A percentile compares a stretch with the other conserved stretches of the same genome.
phyloP scores from a whole-genome alignment of 2,888 invertebrate genomes.

The Parnassius smintheus region DNA sequence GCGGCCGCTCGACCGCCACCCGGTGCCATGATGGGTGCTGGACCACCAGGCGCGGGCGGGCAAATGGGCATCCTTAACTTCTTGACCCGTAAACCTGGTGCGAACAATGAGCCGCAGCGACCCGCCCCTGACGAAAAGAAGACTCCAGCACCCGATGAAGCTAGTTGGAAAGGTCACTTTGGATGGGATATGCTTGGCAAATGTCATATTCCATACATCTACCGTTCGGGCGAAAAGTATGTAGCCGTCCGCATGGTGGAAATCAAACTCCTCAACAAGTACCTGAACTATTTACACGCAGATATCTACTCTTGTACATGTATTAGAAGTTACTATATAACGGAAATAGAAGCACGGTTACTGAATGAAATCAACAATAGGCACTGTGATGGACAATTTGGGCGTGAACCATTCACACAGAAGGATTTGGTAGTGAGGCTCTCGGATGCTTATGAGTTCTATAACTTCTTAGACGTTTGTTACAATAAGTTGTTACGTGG shows the following conservation, averaged over 20 bases:
- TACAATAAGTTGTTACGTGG: slow-evolving; percentile 90
- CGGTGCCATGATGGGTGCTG: slow-evolving; percentile 57
- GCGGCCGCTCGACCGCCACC: slow-evolving; percentile 77
- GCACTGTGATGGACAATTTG: slow-evolving; percentile 95
- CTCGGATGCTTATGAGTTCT: slow-evolving; percentile 94
- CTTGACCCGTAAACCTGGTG: slow-evolving; percentile 73
- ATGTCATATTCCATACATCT: slow-evolving; percentile 93
- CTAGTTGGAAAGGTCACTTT: slow-evolving; percentile 90
- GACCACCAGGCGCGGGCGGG: slow-evolving; percentile 62
- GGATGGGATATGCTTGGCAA: slow-evolving; percentile 95
- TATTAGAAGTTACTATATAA: slow-evolving; percentile 95
- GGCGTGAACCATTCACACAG: slow-evolving; percentile 91
- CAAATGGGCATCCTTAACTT: slow-evolving; percentile 83
- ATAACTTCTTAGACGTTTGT: slow-evolving; percentile 94
- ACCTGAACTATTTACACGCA: slow-evolving; percentile 92
- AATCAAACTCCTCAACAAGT: slow-evolving; percentile 92
- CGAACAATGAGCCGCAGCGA: slow-evolving; percentile 51
- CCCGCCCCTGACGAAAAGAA: slow-evolving; percentile 64
- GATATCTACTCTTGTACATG: slow-evolving; percentile 95
- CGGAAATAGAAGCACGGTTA: slow-evolving; percentile 93
- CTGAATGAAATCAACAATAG: slow-evolving; percentile 95
- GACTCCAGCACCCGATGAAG: slow-evolving; percentile 83
- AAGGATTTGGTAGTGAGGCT: slow-evolving; percentile 95
- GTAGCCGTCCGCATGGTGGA: slow-evolving; percentile 98
- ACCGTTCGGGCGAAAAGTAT: slow-evolving; percentile 90